phyloP scores from a whole-genome alignment of 2,888 invertebrate genomes.

The Drosophila fungiperda region DNA sequence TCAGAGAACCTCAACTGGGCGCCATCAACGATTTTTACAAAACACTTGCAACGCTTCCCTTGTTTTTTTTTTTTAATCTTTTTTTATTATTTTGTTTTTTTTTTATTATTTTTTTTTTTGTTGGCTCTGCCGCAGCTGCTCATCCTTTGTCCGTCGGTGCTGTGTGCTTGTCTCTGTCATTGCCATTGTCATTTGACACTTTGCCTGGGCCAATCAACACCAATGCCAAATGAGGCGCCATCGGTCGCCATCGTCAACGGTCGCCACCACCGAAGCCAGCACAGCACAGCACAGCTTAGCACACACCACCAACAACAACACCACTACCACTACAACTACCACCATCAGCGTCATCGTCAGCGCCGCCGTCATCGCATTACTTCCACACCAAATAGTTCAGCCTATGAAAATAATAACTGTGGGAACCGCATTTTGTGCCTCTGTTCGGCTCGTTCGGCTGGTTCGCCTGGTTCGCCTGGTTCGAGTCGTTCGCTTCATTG shows the following conservation, averaged over 20 bases:
- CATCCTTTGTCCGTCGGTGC: slow-evolving; percentile 15
- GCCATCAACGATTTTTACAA: slow-evolving; percentile 67
- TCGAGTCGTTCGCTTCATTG: slow-evolving; percentile 68
- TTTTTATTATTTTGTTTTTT: not conserved
- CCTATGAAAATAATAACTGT: slow-evolving; percentile 83
- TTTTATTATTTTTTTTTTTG: not conserved
- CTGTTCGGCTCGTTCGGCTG: slow-evolving; percentile 30
- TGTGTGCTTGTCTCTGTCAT: slow-evolving; percentile 33
- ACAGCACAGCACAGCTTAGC: not conserved
- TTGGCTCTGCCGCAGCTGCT: not conserved
- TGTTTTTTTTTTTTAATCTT: not conserved
- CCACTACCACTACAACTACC: not conserved
- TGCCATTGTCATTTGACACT: slow-evolving; percentile 75
- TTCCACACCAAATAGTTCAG: slow-evolving; percentile 72
- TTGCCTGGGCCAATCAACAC: slow-evolving; percentile 71
- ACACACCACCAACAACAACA: not conserved
- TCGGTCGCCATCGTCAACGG: slow-evolving; percentile 42
- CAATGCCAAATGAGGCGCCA: slow-evolving; percentile 70
- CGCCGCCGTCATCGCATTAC: slow-evolving; percentile 63
- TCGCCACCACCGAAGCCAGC: slow-evolving; percentile 9
- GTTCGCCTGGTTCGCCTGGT: slow-evolving; percentile 6
- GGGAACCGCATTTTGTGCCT: slow-evolving; percentile 71
- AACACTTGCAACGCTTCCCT: slow-evolving; percentile 69
- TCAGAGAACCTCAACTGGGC: slow-evolving; percentile 70
- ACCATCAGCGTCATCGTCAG: not conserved